phyloP scores from a whole-genome alignment of 2,797 vertebrate species.

The Gadopsis marmoratus region DNA sequence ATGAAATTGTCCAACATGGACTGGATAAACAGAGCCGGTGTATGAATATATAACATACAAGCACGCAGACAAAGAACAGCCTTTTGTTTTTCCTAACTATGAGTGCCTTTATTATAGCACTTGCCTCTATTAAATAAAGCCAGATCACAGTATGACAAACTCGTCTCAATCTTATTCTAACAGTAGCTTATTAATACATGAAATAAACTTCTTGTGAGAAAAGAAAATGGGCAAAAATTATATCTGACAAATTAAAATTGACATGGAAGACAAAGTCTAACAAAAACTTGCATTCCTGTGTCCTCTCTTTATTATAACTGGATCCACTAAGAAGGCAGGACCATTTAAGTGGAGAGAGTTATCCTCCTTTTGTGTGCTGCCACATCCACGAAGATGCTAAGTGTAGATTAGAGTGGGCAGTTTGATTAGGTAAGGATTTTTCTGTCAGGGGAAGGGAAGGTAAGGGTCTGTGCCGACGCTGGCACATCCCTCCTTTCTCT shows the following conservation, averaged over 20 bases:
- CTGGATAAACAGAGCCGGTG: not conserved
- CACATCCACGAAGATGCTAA: constrained; percentile 57
- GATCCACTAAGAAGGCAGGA: not conserved
- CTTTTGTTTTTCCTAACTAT: not conserved
- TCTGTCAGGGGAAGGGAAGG: constrained; percentile 77
- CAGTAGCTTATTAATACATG: not conserved
- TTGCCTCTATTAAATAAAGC: not conserved
- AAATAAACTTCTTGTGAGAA: not conserved
- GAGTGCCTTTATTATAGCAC: not conserved
- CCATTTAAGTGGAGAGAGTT: constrained; percentile 31
- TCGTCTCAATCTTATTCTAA: not conserved
- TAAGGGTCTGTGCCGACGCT: constrained; percentile 70
- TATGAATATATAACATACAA: not conserved
- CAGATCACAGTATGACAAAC: not conserved
- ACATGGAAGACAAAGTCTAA: not conserved
- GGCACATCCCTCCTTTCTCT: constrained; percentile 74
- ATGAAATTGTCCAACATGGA: not conserved
- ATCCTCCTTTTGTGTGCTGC: constrained; percentile 50
- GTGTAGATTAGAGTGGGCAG: constrained; percentile 72
- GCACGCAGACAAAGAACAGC: not conserved
- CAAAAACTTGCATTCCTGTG: not conserved
- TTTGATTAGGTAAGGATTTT: constrained; percentile 86
- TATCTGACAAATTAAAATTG: not conserved
- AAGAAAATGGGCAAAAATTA: too few species aligned
- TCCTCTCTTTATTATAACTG: not conserved